Evolutionary conservation across 2,113 vertebrate species (phyloP).

Genomic region (Tricholaema leucomelas): DNA sequence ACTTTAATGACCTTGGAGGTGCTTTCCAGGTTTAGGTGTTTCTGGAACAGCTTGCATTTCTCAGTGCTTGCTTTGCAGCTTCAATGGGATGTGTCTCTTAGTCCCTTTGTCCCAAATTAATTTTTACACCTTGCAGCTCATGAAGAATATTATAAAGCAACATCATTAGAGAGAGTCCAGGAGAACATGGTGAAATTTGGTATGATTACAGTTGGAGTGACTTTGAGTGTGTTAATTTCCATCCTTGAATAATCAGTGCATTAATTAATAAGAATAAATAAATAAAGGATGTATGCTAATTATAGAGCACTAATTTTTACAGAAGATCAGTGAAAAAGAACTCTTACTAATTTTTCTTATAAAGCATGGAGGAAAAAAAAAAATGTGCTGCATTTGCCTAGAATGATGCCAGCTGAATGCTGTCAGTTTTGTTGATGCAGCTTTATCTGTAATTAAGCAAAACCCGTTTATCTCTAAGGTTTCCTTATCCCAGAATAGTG

Average conservation of each 20-base stretch:
- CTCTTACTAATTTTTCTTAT: not conserved
- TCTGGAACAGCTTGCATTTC: constrained; percentile 35
- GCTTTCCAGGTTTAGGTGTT: not conserved
- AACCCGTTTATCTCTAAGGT: not conserved
- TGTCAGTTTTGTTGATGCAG: not conserved
- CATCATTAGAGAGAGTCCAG: not conserved
- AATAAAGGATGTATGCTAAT: not conserved
- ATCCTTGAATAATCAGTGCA: not conserved
- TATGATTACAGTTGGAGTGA: not conserved
- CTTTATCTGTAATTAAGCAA: constrained; percentile 1
- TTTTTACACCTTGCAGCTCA: constrained; percentile 15
- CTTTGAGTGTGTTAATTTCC: constrained; percentile 3
- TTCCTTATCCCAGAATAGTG: not conserved
- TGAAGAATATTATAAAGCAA: not conserved
- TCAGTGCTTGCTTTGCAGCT: constrained; percentile 54
- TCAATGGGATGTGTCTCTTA: not conserved
- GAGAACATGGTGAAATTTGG: not conserved
- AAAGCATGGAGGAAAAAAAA: not conserved
- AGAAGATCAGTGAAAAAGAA: not conserved
- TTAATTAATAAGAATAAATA: not conserved
- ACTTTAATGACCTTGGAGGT: not conserved
- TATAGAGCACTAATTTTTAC: not conserved
- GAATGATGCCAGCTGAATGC: not conserved
- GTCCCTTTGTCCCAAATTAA: constrained; percentile 10
- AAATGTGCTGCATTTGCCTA: not conserved